Evolutionary conservation across 2,113 vertebrate species (phyloP).

Genomic region (Anoura caudifer): DNA sequence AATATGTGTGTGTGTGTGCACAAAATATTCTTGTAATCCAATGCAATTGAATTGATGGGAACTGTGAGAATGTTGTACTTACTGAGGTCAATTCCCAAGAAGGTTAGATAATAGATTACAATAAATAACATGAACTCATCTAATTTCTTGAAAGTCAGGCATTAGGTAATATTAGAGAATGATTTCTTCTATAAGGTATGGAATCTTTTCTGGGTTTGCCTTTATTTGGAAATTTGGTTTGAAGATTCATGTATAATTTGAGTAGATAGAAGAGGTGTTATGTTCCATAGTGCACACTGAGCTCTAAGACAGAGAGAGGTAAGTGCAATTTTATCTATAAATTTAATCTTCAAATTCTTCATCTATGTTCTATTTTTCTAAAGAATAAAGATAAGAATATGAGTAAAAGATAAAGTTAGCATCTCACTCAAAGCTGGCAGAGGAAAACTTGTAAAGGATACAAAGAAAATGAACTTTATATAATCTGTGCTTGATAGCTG

Average conservation of each 20-base stretch:
- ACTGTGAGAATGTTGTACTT: neutral
- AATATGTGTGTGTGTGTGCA: fast-evolving
- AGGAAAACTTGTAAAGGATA: neutral
- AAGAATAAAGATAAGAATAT: neutral
- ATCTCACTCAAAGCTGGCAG: constrained; percentile 34
- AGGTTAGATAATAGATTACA: neutral
- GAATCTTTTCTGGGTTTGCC: neutral
- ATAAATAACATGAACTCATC: neutral
- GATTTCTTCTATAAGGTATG: neutral
- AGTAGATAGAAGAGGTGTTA: neutral
- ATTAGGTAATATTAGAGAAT: neutral
- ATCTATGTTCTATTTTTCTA: neutral
- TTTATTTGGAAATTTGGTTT: constrained; percentile 1
- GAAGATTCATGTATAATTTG: neutral
- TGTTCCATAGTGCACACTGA: neutral
- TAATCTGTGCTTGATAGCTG: neutral
- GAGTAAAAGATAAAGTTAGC: neutral
- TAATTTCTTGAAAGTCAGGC: constrained; percentile 52
- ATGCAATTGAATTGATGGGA: neutral
- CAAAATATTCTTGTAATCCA: neutral
- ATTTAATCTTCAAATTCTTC: neutral
- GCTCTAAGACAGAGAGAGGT: neutral
- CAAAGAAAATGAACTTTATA: neutral
- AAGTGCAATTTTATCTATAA: neutral
- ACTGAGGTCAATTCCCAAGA: neutral